Evolutionary conservation across 2,888 invertebrate species (phyloP).

Genomic region (Dicyrtomina minuta): DNA sequence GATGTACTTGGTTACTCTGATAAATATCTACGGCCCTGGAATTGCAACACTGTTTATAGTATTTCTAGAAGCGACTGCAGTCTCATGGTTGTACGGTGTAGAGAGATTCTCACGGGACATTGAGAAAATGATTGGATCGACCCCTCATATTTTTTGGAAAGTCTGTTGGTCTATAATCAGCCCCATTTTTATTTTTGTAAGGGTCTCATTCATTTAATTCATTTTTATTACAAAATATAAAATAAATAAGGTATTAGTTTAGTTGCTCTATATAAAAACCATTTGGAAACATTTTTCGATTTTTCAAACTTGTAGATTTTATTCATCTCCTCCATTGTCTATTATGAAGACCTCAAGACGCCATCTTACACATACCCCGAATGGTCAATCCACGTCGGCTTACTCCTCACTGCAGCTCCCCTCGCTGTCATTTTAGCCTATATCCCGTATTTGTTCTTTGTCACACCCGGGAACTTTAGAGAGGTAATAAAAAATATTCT

Average conservation of each 20-base stretch:
- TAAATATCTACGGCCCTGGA: constrained; percentile 85
- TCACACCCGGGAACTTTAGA: constrained; percentile 66
- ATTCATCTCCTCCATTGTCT: constrained; percentile 78
- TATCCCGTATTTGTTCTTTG: constrained; percentile 73
- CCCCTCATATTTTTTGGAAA: constrained; percentile 77
- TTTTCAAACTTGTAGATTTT: constrained; percentile 66
- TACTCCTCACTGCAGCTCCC: constrained; percentile 79
- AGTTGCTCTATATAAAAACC: background rate
- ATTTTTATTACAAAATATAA: background rate
- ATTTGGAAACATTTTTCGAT: background rate
- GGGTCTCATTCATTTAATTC: background rate
- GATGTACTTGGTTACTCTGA: constrained; percentile 78
- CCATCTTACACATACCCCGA: constrained; percentile 70
- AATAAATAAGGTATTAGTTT: background rate
- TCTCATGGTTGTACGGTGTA: constrained; percentile 87
- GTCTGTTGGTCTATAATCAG: constrained; percentile 85
- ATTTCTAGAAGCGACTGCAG: constrained; percentile 85
- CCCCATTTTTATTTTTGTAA: constrained; percentile 78
- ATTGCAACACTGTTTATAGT: constrained; percentile 85
- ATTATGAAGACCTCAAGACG: constrained; percentile 74
- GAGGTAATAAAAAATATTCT: constrained; percentile 61
- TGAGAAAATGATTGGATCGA: constrained; percentile 77
- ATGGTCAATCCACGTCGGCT: constrained; percentile 80
- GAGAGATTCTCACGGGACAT: constrained; percentile 78
- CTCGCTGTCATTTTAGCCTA: constrained; percentile 82